Percentiles rank a stretch among this genome's conserved stretches.
These are phyloP conservation scores for Lamproptera curius DNA, from an alignment of 2,888 invertebrate genomes.

Conservation along the genomic window DNA sequence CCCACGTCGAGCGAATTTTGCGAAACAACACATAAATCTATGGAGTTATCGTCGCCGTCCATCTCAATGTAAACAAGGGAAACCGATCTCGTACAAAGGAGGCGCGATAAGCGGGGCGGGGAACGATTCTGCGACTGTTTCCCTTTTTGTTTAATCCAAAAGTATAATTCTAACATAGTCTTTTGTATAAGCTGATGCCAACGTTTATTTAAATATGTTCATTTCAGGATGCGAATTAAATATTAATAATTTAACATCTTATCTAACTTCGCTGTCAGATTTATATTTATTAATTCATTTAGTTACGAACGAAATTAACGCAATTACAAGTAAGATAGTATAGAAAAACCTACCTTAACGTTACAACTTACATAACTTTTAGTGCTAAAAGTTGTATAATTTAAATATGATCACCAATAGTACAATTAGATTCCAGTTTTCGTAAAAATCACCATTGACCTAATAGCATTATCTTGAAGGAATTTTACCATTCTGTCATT, in stretches of 20 bases:
- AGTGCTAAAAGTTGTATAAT: too few relatives aligned
- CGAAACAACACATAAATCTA: constrained; percentile 4
- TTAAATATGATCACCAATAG: too few relatives aligned
- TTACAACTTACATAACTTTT: too few relatives aligned
- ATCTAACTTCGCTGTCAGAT: too few relatives aligned
- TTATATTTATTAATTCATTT: too few relatives aligned
- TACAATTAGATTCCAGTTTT: too few relatives aligned
- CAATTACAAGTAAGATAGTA: too few relatives aligned
- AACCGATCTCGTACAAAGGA: not conserved
- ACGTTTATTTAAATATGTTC: not conserved
- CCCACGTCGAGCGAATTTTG: not conserved
- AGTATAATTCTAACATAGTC: not conserved
- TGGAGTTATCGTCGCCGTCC: constrained; percentile 4
- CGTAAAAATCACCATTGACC: too few relatives aligned
- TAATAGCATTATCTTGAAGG: too few relatives aligned
- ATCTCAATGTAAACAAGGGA: constrained; percentile 6
- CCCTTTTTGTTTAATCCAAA: not conserved
- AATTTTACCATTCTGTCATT: too few relatives aligned
- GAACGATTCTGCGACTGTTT: not conserved
- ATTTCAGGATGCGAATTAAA: not conserved
- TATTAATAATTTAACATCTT: not conserved
- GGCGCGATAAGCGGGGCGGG: not conserved
- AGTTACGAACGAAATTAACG: too few relatives aligned
- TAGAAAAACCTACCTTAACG: too few relatives aligned
- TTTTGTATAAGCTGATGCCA: not conserved